These are phyloP conservation scores for Smutsia gigantea DNA, from an alignment of 2,797 vertebrate genomes.

Conservation along the genomic window DNA sequence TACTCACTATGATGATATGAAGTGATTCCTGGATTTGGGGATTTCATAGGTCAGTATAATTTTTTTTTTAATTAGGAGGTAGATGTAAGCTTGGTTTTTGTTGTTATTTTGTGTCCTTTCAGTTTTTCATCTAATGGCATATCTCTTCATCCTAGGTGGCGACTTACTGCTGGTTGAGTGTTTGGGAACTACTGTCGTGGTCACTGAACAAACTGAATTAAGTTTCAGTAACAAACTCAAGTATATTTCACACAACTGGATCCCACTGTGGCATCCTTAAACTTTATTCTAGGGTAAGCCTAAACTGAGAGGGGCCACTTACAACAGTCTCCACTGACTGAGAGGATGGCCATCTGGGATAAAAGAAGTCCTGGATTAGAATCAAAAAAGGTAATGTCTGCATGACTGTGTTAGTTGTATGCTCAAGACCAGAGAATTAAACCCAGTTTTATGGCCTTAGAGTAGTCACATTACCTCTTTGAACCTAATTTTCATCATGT, in stretches of 20 bases:
- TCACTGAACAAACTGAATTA: neutral
- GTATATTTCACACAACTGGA: neutral
- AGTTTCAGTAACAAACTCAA: neutral
- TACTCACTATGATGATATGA: neutral
- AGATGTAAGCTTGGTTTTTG: neutral
- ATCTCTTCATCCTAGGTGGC: neutral
- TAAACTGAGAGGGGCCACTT: neutral
- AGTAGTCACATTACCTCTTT: neutral
- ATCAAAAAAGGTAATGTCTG: neutral
- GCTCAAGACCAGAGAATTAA: neutral
- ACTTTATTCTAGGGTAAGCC: neutral
- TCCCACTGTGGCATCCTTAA: neutral
- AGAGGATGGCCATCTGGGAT: neutral
- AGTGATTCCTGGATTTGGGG: neutral
- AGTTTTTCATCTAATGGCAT: neutral
- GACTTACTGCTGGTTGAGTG: neutral
- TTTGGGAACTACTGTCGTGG: neutral
- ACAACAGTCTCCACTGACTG: neutral
- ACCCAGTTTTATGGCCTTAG: neutral
- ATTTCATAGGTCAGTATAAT: neutral
- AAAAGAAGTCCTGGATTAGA: neutral
- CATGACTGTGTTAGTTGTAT: neutral
- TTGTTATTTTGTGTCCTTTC: neutral
- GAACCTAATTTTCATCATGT: neutral
- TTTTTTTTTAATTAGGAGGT: neutral